Percentiles rank a stretch among this genome's conserved stretches.
Evolutionary conservation across 2,797 vertebrate genomes (phyloP).

Genomic region (Pteropus rufus): DNA sequence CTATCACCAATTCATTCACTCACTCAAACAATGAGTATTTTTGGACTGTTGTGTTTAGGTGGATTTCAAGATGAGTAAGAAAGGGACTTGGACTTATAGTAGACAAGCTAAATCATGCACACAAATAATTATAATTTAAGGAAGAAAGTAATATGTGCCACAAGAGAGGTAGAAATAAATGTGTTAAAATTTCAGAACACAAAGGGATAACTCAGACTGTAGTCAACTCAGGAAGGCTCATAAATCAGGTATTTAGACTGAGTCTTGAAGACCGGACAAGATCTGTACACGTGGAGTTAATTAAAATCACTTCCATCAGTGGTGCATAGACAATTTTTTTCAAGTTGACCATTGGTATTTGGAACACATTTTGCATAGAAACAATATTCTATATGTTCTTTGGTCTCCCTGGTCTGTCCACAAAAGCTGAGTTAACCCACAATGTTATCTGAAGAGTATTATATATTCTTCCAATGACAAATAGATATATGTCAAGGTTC

Average conservation of each 20-base stretch:
- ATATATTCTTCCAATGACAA: neutral
- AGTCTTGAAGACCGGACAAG: neutral
- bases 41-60: neutral
- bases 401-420: neutral
- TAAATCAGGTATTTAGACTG: neutral
- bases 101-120: neutral
- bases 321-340: neutral
- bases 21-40: neutral
- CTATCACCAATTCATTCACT: neutral
- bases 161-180: neutral
- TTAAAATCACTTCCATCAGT: neutral
- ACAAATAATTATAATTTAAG: neutral
- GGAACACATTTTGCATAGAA: neutral
- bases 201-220: neutral
- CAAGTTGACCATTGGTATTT: neutral
- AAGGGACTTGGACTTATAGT: neutral
- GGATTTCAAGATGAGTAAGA: constrained; percentile 23
- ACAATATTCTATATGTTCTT: neutral
- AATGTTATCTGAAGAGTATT: neutral
- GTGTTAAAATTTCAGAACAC: neutral
- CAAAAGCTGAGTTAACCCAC: neutral
- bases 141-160: neutral
- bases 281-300: neutral
- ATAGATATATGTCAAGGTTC: neutral
- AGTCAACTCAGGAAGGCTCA: neutral